A percentile compares a stretch with the other conserved stretches of the same genome.
These are phyloP conservation scores for Sebastes hubbsi DNA, from an alignment of 2,797 vertebrate genomes.

Conservation along the genomic window DNA sequence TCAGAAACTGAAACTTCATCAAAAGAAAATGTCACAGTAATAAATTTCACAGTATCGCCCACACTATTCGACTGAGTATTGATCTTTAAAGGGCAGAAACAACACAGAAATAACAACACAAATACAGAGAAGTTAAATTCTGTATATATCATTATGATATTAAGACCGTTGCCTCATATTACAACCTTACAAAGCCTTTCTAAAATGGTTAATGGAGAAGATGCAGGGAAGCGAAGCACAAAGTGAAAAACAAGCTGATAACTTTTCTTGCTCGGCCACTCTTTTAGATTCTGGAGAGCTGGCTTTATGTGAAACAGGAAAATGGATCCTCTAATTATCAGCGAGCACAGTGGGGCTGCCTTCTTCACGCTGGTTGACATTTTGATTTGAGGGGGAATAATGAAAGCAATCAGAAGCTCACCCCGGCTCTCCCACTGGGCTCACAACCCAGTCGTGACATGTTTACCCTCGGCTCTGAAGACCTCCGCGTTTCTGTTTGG, in stretches of 20 bases:
- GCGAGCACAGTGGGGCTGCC: slow-evolving; percentile 35
- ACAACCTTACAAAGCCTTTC: background rate
- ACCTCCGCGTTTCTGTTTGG: slow-evolving; percentile 32
- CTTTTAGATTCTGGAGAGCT: slow-evolving; percentile 4
- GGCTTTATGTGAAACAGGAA: slow-evolving; percentile 14
- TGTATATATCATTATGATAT: too few relatives aligned
- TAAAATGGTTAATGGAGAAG: background rate
- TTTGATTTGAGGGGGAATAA: slow-evolving; percentile 71
- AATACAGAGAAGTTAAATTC: background rate
- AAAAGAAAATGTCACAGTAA: background rate
- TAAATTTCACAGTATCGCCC: background rate
- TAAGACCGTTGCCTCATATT: background rate
- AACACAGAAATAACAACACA: background rate
- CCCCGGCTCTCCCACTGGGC: slow-evolving; percentile 50
- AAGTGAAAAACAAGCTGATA: background rate
- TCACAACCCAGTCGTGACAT: slow-evolving; percentile 55
- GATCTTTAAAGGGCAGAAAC: background rate
- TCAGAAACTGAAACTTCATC: background rate
- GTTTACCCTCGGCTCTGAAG: slow-evolving; percentile 59
- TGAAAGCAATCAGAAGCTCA: slow-evolving; percentile 68
- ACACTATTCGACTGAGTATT: background rate
- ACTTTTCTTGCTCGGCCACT: background rate
- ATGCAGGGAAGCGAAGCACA: background rate
- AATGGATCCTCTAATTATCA: slow-evolving; percentile 63
- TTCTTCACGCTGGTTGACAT: slow-evolving; percentile 72